phyloP scores from a whole-genome alignment of 2,113 vertebrate species.

The Promerops cafer region DNA sequence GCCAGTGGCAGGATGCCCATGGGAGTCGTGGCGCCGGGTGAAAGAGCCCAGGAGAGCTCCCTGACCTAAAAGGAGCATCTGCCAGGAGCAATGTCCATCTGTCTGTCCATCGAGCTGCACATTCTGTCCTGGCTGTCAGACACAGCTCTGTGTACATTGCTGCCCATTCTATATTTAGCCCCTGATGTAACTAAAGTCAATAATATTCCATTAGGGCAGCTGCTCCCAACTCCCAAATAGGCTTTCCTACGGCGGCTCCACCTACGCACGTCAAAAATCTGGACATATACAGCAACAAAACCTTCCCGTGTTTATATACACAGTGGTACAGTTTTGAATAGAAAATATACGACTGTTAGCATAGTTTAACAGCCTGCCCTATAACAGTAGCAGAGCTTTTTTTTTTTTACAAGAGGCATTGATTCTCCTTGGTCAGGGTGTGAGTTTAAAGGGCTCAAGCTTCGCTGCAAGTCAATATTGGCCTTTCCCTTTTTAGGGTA shows the following conservation, averaged over 20 bases:
- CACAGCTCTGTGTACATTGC: background rate
- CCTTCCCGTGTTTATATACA: slow-evolving; percentile 32
- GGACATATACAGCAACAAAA: slow-evolving; percentile 44
- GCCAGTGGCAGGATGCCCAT: accelerated
- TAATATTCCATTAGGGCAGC: slow-evolving; percentile 56
- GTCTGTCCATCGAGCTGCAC: slow-evolving; percentile 1
- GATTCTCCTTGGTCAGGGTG: slow-evolving; percentile 17
- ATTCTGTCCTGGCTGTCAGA: slow-evolving; percentile 48
- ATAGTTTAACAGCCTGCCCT: slow-evolving; percentile 3
- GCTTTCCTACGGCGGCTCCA: background rate
- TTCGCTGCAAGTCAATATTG: slow-evolving; percentile 10
- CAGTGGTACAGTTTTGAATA: background rate
- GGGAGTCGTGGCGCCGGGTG: accelerated
- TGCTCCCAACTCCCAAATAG: slow-evolving; percentile 31
- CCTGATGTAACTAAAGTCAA: slow-evolving; percentile 64
- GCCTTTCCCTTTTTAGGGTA: slow-evolving; percentile 65
- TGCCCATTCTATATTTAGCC: slow-evolving; percentile 67
- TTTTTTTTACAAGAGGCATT: background rate
- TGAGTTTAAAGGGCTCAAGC: slow-evolving; percentile 27
- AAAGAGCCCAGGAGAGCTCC: background rate
- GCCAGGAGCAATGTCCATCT: background rate
- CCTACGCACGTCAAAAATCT: slow-evolving; percentile 4
- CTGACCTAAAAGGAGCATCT: background rate
- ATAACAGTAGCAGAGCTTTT: background rate
- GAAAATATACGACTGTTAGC: slow-evolving; percentile 29